phyloP scores from a whole-genome alignment of 2,113 vertebrate species.

The Phalacrocorax brasilianus region DNA sequence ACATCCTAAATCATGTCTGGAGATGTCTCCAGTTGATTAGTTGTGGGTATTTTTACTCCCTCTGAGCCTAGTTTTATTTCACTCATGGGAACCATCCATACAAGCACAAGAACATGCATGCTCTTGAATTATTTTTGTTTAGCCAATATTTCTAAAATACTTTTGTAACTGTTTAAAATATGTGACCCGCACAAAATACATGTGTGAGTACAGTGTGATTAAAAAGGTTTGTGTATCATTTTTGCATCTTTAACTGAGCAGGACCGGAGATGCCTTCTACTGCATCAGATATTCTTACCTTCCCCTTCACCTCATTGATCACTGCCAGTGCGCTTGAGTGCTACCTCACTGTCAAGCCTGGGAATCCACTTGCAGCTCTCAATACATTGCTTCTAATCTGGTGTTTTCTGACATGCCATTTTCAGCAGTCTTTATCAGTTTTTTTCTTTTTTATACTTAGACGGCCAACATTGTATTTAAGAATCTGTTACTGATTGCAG shows the following conservation, averaged over 20 bases:
- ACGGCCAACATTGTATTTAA: neutral
- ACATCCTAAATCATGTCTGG: neutral
- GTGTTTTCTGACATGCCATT: neutral
- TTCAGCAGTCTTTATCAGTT: neutral
- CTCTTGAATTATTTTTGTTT: slow-evolving; percentile 7
- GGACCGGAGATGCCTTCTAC: neutral
- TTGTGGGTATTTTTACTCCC: neutral
- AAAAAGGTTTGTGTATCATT: neutral
- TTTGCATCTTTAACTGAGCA: neutral
- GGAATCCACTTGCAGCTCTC: neutral
- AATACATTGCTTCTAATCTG: neutral
- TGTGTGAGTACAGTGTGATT: neutral
- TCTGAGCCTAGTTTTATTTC: neutral
- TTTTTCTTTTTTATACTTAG: neutral
- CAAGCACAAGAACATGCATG: neutral
- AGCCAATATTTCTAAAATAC: neutral
- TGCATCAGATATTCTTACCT: neutral
- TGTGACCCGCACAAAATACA: neutral
- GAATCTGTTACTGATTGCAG: neutral
- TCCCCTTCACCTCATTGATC: neutral
- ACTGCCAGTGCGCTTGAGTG: neutral
- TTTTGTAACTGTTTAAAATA: neutral
- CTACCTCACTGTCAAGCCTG: neutral
- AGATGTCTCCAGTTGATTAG: neutral
- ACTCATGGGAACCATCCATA: neutral